Base-by-base conservation (phyloP, 1,140 invertebrate genomes). In the Galleria mellonella region DNA sequence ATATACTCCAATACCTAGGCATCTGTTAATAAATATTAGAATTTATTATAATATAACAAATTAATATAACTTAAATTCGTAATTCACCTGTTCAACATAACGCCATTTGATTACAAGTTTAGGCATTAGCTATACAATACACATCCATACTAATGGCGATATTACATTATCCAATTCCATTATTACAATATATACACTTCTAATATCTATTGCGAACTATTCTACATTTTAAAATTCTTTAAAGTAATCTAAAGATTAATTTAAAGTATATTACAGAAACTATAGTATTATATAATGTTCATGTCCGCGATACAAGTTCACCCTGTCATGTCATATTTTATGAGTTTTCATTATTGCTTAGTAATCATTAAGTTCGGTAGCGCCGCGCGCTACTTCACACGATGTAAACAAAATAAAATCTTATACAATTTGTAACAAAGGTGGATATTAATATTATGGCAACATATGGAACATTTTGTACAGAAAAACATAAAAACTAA, bases 401-500 rank as follows among this genome's bases (percentile, higher is more conserved):
- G 17, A 2, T 23, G 6, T 3, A 23, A 23, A 23, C 17, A 23
- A 23, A 23, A 2, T 3, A 23, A 3, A 23, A 23, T n/a, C n/a
- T n/a, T n/a, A 23, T 23, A 3, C 17, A 23, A 23, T 23, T 2
- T 23, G 17, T 23, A 3, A 23, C 6, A 3, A 37, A 37, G 9
- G 2, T 15, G 6, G n/a, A 35, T 11, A 11, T 2, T 35, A 14
- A 38, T 39, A 10, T 33, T 39, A 61, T 60, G 62, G 57, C 57
- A 55, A 51, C 51, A 42, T 38, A 50, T 42, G 32, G 43, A 49
- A 49, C 47, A 48, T 27, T 40, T 10, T 10, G 15, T 41, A 35
- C 27, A 23, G 15, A 47, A 35, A 33, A 30, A 47, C 35, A 27
- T 4, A 15, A 17, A 33, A 36, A 61, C 68, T 82, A 70, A 76